phyloP scores from a whole-genome alignment of 2,797 vertebrate genomes.

The Oreonectes daqikongensis region DNA sequence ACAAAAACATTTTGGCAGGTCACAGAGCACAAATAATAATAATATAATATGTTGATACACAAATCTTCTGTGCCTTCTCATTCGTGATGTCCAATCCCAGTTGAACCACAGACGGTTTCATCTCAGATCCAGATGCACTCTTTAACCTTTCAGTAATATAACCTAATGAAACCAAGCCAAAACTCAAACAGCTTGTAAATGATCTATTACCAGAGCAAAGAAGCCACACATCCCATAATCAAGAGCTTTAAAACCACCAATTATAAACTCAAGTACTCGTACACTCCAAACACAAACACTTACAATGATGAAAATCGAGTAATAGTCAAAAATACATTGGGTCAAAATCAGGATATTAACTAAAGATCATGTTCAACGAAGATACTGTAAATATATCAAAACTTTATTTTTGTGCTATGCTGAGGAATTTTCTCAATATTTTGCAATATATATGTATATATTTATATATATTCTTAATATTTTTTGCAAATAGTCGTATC shows the following conservation, averaged over 20 bases:
- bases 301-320: neutral
- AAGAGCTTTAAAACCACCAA: neutral
- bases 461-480: too few species aligned
- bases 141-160: slow-evolving; percentile 18
- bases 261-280: neutral
- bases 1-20: neutral
- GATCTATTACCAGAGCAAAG: neutral
- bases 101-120: slow-evolving; percentile 86
- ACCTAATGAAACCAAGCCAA: slow-evolving; percentile 30
- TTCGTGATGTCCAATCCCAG: slow-evolving; percentile 76
- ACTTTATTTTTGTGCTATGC: too few species aligned
- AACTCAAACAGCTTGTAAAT: slow-evolving; percentile 26
- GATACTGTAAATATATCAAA: too few species aligned
- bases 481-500: too few species aligned
- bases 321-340: too few species aligned
- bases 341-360: too few species aligned
- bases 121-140: slow-evolving; percentile 86
- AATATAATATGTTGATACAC: neutral
- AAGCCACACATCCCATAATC: slow-evolving; percentile 73
- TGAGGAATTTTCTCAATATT: too few species aligned
- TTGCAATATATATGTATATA: too few species aligned
- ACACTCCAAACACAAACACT: neutral
- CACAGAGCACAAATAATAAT: neutral
- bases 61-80: slow-evolving; percentile 80
- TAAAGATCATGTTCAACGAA: too few species aligned